These are phyloP conservation scores for Napeogenes inachia DNA, from an alignment of 2,888 invertebrate species.

Conservation along the genomic window DNA sequence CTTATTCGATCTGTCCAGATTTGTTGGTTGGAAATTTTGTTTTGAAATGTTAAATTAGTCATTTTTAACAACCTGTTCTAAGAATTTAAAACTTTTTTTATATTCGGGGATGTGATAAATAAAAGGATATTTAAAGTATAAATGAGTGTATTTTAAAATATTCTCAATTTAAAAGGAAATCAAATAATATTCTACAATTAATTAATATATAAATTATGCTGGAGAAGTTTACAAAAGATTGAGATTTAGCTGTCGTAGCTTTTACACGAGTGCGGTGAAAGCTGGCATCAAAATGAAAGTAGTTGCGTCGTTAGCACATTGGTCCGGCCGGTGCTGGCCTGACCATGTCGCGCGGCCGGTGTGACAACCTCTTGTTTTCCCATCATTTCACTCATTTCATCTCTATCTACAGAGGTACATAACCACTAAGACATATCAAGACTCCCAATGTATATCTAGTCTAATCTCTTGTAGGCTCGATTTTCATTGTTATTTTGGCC, in stretches of 20 bases:
- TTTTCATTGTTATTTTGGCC: background rate
- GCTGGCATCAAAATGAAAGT: conserved; percentile 74
- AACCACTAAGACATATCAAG: background rate
- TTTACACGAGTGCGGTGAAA: conserved; percentile 69
- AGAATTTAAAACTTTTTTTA: no score
- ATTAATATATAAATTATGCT: background rate
- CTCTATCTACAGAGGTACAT: conserved; percentile 1
- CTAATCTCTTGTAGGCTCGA: no score
- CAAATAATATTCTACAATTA: background rate
- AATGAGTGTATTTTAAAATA: no score
- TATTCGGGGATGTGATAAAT: no score
- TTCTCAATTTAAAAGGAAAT: background rate
- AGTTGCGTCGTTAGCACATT: conserved; percentile 65
- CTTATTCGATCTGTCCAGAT: background rate
- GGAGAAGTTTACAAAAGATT: conserved; percentile 30
- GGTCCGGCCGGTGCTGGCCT: conserved; percentile 38
- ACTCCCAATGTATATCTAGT: no score
- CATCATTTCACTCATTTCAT: conserved; percentile 49
- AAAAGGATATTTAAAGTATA: no score
- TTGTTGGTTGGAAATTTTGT: background rate
- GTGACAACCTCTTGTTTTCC: conserved; percentile 61
- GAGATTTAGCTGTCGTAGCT: conserved; percentile 64
- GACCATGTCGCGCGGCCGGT: conserved; percentile 30
- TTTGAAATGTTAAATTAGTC: no score
- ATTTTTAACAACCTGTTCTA: no score